These are phyloP conservation scores for Pardalotus punctatus DNA, from an alignment of 2,113 vertebrate species.

Conservation along the genomic window DNA sequence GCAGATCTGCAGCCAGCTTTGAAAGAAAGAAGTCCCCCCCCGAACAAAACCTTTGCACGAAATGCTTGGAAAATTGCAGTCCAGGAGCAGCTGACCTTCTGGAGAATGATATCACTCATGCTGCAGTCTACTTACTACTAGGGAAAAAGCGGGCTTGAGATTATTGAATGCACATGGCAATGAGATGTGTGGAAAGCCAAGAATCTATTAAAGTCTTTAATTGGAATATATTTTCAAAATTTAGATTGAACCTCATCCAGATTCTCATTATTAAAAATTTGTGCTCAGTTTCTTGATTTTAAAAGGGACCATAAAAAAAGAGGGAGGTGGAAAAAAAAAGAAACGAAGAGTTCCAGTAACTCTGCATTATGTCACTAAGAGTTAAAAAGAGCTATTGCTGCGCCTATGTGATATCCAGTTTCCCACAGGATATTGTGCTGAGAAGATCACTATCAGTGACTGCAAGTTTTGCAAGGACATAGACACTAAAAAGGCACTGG, in stretches of 20 bases:
- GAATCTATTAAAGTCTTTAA: slow-evolving; percentile 82
- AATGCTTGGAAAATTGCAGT: background rate
- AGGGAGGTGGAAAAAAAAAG: background rate
- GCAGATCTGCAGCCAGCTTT: background rate
- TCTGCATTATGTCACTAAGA: slow-evolving; percentile 8
- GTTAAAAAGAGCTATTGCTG: background rate
- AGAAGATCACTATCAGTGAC: background rate
- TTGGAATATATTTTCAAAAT: slow-evolving; percentile 73
- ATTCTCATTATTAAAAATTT: slow-evolving; percentile 83
- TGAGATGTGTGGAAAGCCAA: slow-evolving; percentile 74
- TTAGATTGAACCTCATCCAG: slow-evolving; percentile 76
- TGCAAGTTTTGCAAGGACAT: background rate
- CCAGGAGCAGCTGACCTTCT: slow-evolving; percentile 49
- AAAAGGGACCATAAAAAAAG: background rate
- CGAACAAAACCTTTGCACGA: background rate
- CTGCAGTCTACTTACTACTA: slow-evolving; percentile 8
- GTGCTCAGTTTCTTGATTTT: slow-evolving; percentile 72
- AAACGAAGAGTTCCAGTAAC: slow-evolving; percentile 16
- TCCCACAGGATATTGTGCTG: background rate
- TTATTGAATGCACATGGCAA: slow-evolving; percentile 85
- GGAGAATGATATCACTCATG: slow-evolving; percentile 71
- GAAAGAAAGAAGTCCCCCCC: background rate
- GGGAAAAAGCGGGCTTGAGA: slow-evolving; percentile 33
- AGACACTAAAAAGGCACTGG: background rate
- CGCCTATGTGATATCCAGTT: background rate